Conservation (phyloP, 2,113 vertebrate species). For the Caranx melampygus region DNA sequence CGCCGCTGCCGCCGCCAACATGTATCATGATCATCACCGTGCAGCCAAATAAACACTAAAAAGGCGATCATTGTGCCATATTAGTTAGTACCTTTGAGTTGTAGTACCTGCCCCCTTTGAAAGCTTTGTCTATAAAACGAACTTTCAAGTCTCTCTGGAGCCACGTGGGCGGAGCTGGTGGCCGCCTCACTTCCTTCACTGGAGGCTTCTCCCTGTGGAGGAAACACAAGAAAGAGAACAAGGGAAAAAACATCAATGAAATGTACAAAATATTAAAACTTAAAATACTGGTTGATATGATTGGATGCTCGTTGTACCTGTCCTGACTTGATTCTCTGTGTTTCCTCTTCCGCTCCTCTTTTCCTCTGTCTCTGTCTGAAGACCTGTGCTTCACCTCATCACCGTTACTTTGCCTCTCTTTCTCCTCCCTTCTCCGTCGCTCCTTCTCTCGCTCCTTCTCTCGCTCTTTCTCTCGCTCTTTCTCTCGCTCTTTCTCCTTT, state of each 20-base stretch:
- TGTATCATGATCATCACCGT: background rate
- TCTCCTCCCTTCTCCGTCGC: conserved; percentile 59
- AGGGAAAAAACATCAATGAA: background rate
- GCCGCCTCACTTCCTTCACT: conserved; percentile 73
- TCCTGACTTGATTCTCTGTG: conserved; percentile 75
- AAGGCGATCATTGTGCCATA: background rate
- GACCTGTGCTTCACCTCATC: conserved; percentile 66
- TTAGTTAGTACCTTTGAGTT: conserved; percentile 87
- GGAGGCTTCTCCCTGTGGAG: conserved; percentile 77
- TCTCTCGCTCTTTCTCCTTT: conserved; percentile 55
- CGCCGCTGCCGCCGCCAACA: too few relatives aligned
- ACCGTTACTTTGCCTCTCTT: conserved; percentile 48
- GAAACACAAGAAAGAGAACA: background rate
- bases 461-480: conserved; percentile 60
- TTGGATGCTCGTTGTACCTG: conserved; percentile 62
- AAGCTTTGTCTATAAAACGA: conserved; percentile 89
- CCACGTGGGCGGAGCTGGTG: conserved; percentile 82
- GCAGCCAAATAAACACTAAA: too few relatives aligned
- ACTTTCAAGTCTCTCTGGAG: conserved; percentile 90
- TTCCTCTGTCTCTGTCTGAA: conserved; percentile 67
- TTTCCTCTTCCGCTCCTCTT: conserved; percentile 82
- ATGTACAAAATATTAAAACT: background rate
- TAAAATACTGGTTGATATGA: background rate
- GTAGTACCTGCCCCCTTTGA: conserved; percentile 91
- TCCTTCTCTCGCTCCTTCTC: conserved; percentile 57